Percentiles rank a stretch among this genome's conserved stretches.
These are phyloP conservation scores for Mergus octosetaceus DNA, from an alignment of 2,797 vertebrate species.

Conservation along the genomic window DNA sequence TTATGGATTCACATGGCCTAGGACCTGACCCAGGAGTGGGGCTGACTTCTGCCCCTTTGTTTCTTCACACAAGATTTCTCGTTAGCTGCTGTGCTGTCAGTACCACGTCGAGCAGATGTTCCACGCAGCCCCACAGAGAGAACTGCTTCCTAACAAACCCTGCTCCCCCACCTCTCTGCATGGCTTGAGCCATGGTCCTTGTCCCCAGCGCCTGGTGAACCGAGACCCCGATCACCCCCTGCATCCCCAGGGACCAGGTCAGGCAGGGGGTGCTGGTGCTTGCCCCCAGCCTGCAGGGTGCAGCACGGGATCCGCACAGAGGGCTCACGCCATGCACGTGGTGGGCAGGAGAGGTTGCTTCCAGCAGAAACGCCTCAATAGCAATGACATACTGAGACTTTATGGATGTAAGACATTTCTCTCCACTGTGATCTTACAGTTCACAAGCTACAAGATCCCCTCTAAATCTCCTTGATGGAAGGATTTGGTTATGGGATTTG, in stretches of 20 bases:
- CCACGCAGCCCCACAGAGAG: too few relatives aligned
- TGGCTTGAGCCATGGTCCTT: not conserved
- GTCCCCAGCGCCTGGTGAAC: fast-evolving
- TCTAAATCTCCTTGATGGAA: not conserved
- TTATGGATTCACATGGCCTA: fast-evolving
- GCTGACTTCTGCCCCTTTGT: too few relatives aligned
- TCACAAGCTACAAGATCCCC: not conserved
- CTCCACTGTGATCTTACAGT: not conserved
- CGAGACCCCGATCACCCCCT: fast-evolving
- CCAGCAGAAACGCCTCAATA: not conserved
- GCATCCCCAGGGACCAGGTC: fast-evolving
- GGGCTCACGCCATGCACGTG: fast-evolving
- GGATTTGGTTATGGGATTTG: fast-evolving
- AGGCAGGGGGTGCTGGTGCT: not conserved
- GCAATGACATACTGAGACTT: too few relatives aligned
- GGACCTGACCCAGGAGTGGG: not conserved
- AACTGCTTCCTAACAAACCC: fast-evolving
- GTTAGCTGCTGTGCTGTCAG: not conserved
- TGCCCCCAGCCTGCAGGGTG: fast-evolving
- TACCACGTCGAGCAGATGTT: not conserved
- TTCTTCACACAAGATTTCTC: fast-evolving
- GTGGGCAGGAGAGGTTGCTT: not conserved
- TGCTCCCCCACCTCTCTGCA: fast-evolving
- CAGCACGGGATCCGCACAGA: not conserved
- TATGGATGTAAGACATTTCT: not conserved